Conservation (phyloP, 2,113 vertebrate genomes). For the Rhynchopsitta pachyrhyncha region DNA sequence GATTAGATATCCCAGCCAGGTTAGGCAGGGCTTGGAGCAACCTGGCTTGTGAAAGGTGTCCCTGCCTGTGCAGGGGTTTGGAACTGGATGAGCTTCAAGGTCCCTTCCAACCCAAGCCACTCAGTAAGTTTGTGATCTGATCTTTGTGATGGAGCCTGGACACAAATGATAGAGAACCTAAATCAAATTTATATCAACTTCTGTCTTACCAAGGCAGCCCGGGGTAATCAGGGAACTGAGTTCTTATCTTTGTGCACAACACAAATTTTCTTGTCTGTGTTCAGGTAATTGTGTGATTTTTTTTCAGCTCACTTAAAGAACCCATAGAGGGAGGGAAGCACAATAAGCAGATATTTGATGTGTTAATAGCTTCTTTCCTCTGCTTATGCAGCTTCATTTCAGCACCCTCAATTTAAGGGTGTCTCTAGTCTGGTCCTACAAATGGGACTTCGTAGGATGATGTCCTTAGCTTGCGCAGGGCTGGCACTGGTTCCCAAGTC, state of each 20-base stretch:
- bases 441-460: background rate
- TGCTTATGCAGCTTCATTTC: background rate
- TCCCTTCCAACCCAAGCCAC: background rate
- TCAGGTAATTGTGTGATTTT: background rate
- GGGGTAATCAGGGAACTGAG: background rate
- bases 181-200: background rate
- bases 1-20: background rate
- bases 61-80: background rate
- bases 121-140: background rate
- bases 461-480: background rate
- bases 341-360: background rate
- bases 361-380: background rate
- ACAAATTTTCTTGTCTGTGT: background rate
- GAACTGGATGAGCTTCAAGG: background rate
- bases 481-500: background rate
- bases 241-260: background rate
- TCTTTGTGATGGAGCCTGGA: background rate
- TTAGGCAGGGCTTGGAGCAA: background rate
- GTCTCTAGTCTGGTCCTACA: background rate
- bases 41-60: background rate
- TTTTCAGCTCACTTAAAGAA: background rate
- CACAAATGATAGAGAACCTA: background rate
- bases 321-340: background rate
- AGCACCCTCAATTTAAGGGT: background rate
- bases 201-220: background rate